Conservation (phyloP, 2,888 invertebrate species). For the Cosmopolites sordidus region DNA sequence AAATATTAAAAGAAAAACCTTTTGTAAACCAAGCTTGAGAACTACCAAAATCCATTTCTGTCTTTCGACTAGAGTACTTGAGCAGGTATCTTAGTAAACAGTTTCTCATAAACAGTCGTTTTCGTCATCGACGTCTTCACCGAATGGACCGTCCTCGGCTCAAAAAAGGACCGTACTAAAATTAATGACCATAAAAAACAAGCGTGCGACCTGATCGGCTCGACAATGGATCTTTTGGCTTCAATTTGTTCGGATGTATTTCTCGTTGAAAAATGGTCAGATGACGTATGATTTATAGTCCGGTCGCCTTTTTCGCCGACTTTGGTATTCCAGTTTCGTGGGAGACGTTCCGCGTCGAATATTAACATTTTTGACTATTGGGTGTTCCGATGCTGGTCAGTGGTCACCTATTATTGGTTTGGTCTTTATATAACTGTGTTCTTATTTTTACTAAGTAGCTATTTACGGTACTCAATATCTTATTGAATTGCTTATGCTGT, state of each 20-base stretch:
- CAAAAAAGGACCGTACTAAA: background rate
- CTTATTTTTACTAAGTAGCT: too few species aligned
- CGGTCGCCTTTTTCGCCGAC: conserved; percentile 6
- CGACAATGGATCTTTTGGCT: conserved; percentile 16
- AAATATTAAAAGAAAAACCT: too few species aligned
- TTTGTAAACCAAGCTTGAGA: too few species aligned
- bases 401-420: too few species aligned
- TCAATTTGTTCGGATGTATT: conserved; percentile 21
- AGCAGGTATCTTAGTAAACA: too few species aligned
- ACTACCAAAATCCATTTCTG: too few species aligned
- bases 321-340: conserved; percentile 12
- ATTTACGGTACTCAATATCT: too few species aligned
- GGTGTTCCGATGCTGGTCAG: background rate
- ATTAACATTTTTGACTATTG: conserved; percentile 12
- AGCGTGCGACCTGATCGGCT: conserved; percentile 22
- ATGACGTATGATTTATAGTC: conserved; percentile 20
- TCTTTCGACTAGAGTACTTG: too few species aligned
- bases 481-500: too few species aligned
- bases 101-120: too few species aligned
- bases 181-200: conserved; percentile 19
- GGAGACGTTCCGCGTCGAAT: conserved; percentile 13
- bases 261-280: conserved; percentile 20
- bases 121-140: background rate
- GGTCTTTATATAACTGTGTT: too few species aligned
- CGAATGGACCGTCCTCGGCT: background rate